These are phyloP conservation scores for Emydura subglobosa DNA, from an alignment of 2,113 vertebrate genomes.

Conservation along the genomic window DNA sequence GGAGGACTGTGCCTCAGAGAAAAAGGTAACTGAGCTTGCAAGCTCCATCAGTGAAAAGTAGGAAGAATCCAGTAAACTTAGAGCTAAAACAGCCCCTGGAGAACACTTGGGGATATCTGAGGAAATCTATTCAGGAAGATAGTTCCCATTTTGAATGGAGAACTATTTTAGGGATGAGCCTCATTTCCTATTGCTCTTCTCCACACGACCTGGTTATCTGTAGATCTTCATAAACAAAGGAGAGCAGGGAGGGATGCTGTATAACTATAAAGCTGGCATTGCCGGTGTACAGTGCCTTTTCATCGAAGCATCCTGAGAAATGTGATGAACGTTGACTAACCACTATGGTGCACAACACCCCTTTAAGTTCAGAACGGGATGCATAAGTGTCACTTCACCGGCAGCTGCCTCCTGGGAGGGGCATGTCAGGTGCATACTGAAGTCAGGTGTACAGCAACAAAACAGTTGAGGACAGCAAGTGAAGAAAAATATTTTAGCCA, in stretches of 20 bases:
- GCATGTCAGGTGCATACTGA: not conserved
- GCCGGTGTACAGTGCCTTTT: not conserved
- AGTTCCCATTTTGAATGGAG: not conserved
- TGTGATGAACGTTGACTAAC: not conserved
- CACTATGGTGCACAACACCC: not conserved
- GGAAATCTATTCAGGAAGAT: not conserved
- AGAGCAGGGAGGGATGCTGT: not conserved
- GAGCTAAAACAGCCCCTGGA: not conserved
- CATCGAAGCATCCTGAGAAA: not conserved
- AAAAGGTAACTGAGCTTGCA: not conserved
- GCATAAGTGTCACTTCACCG: not conserved
- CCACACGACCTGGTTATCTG: rapidly evolving
- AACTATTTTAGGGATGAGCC: not conserved
- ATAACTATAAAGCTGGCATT: not conserved
- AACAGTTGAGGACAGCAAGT: not conserved
- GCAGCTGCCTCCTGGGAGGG: not conserved
- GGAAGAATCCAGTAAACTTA: not conserved
- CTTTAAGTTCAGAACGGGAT: rapidly evolving
- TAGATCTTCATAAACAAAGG: not conserved
- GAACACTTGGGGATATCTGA: not conserved
- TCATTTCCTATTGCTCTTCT: not conserved
- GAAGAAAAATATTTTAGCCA: not conserved
- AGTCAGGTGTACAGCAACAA: not conserved
- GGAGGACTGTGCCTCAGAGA: not conserved
- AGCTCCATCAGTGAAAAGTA: not conserved